Percentiles rank a stretch among this genome's conserved stretches.
These are phyloP conservation scores for Diglossa cyanea DNA, from an alignment of 2,797 vertebrate species.

Conservation along the genomic window DNA sequence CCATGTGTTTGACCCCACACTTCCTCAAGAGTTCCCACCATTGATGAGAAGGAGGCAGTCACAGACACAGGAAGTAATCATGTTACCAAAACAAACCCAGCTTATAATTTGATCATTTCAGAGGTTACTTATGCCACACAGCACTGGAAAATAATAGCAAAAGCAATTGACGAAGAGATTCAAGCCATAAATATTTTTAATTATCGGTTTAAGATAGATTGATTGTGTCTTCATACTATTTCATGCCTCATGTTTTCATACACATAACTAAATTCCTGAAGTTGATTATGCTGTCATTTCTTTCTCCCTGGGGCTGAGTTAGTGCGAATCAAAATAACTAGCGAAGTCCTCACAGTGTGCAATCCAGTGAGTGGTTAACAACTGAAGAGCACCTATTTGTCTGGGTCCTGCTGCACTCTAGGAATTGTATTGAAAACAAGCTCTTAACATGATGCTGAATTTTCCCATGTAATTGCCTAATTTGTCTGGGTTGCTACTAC, in stretches of 20 bases:
- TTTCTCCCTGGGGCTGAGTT: not conserved
- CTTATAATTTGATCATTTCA: not conserved
- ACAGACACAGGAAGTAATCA: slow-evolving; percentile 27
- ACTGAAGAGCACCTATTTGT: not conserved
- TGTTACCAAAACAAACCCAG: not conserved
- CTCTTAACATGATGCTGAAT: not conserved
- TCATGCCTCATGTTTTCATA: not conserved
- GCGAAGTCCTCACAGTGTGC: not conserved
- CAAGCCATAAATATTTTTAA: not conserved
- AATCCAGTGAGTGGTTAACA: not conserved
- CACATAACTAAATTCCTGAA: not conserved
- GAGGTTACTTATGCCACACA: not conserved
- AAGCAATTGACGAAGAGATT: not conserved
- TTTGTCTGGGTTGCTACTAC: not conserved
- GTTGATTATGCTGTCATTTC: not conserved
- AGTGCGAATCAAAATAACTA: not conserved
- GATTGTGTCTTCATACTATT: not conserved
- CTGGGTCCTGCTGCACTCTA: not conserved
- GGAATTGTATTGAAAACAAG: not conserved
- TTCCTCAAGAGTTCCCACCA: not conserved
- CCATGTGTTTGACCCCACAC: not conserved
- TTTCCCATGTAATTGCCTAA: not conserved
- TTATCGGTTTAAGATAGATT: not conserved
- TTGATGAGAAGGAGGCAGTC: not conserved
- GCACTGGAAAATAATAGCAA: not conserved